Conservation (phyloP, 1,140 invertebrate species). For the Neodiprion virginianus region DNA sequence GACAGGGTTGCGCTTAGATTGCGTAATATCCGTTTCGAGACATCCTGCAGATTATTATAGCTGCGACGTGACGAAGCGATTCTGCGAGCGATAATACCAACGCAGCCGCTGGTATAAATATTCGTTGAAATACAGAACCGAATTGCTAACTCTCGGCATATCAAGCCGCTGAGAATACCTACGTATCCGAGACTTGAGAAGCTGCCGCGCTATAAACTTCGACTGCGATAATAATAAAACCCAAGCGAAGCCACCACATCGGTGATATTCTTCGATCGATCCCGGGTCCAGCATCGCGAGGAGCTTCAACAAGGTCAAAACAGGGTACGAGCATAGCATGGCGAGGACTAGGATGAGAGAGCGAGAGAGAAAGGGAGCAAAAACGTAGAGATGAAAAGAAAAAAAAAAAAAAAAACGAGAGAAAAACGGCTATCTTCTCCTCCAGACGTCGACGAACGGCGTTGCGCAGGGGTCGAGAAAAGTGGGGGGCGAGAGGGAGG, state of each 20-base stretch:
- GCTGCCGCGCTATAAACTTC: too few species aligned
- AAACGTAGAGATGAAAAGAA: slow-evolving; percentile 20
- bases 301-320: slow-evolving; percentile 20
- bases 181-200: too few species aligned
- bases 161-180: too few species aligned
- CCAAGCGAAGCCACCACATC: not conserved
- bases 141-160: too few species aligned
- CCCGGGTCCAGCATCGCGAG: not conserved
- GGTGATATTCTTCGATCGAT: not conserved
- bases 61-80: too few species aligned
- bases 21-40: too few species aligned
- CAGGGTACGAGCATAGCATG: slow-evolving; percentile 20
- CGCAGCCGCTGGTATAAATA: too few species aligned
- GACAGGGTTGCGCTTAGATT: too few species aligned
- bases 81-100: not conserved
- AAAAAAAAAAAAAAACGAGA: slow-evolving; percentile 12
- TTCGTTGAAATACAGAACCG: too few species aligned
- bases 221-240: too few species aligned
- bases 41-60: too few species aligned
- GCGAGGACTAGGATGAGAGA: not conserved
- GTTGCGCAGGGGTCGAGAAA: slow-evolving; percentile 9
- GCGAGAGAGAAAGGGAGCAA: slow-evolving; percentile 9
- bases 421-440: not conserved
- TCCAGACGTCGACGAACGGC: not conserved
- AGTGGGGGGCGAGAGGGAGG: slow-evolving; percentile 14